These are phyloP conservation scores for Ophion costatus DNA, from an alignment of 2,888 invertebrate species.

Conservation along the genomic window DNA sequence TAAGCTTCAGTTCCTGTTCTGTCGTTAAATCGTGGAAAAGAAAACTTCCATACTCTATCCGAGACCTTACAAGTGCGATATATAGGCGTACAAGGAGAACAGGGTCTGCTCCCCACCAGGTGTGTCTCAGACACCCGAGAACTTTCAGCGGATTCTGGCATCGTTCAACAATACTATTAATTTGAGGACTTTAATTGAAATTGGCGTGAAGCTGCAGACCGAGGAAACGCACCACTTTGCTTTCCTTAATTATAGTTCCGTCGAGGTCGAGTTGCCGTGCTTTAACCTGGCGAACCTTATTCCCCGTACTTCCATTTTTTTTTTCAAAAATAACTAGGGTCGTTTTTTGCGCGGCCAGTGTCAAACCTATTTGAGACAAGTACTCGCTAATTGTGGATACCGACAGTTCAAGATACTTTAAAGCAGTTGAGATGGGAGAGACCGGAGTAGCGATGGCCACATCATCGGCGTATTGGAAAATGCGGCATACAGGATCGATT, in stretches of 20 bases:
- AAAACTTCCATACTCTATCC: conserved; percentile 53
- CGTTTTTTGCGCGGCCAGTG: conserved; percentile 6
- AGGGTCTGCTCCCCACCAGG: conserved; percentile 58
- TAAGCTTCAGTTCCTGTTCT: conserved; percentile 9
- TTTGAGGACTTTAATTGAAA: not conserved
- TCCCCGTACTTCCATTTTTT: not conserved
- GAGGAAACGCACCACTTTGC: not conserved
- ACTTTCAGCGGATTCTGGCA: conserved; percentile 22
- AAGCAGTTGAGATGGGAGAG: not conserved
- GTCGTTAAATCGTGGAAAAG: conserved; percentile 23
- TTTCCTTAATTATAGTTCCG: not conserved
- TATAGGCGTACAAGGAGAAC: conserved; percentile 32
- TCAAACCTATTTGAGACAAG: not conserved
- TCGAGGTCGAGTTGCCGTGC: not conserved
- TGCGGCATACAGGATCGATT: no score
- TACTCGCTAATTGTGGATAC: not conserved
- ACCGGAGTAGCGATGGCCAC: not conserved
- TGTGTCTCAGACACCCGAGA: conserved; percentile 15
- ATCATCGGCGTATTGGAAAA: no score
- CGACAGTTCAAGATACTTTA: not conserved
- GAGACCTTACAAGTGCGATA: conserved; percentile 13
- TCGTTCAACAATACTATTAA: not conserved
- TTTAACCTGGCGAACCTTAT: not conserved
- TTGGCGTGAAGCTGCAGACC: not conserved
- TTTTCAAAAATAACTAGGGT: not conserved